Evolutionary conservation across 2,113 vertebrate genomes (phyloP).

Genomic region (Albula glossodonta): DNA sequence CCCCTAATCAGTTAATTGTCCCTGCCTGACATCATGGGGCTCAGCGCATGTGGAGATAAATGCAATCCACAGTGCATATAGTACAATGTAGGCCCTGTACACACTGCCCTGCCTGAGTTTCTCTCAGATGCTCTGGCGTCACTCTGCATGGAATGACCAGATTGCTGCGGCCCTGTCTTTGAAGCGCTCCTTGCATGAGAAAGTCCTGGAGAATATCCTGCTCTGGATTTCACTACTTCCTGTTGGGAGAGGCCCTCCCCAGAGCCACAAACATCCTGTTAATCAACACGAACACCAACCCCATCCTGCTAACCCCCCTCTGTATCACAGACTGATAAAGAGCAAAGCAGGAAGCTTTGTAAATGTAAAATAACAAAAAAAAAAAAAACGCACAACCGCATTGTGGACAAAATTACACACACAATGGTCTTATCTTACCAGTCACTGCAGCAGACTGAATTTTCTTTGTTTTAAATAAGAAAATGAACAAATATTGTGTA

Average conservation of each 20-base stretch:
- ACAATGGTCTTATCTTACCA: not conserved
- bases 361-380: not conserved
- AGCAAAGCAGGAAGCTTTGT: not conserved
- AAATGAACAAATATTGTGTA: not conserved
- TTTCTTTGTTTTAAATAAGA: not conserved
- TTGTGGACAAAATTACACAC: not conserved
- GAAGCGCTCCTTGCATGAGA: not conserved
- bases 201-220: constrained; percentile 43
- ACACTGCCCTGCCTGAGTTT: too few species aligned
- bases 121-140: too few species aligned
- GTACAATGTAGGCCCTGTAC: too few species aligned
- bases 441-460: not conserved
- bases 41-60: constrained; percentile 9
- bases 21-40: constrained; percentile 6
- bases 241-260: constrained; percentile 19
- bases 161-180: not conserved
- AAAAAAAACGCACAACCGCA: not conserved
- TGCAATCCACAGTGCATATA: not conserved
- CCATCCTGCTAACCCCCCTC: not conserved
- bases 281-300: constrained; percentile 64
- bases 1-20: constrained; percentile 17
- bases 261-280: constrained; percentile 56
- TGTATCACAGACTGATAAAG: not conserved
- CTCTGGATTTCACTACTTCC: constrained; percentile 52
- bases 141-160: not conserved